Conservation (phyloP, 2,113 vertebrate genomes). For the Tonatia bakeri region DNA sequence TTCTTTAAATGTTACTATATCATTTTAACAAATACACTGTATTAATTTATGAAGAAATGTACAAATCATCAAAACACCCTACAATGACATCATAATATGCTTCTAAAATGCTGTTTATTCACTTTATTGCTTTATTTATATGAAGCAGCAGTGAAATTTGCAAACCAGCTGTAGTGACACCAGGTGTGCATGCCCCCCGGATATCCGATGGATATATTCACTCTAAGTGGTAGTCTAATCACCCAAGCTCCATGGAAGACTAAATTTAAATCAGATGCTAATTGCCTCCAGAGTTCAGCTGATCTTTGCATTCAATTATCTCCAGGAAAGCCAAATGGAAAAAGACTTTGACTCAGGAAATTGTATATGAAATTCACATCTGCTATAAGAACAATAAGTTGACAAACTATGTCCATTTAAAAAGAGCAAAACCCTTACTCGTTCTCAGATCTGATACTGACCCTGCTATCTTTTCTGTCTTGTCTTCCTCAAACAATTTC, state of each 20-base stretch:
- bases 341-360: conserved; percentile 49
- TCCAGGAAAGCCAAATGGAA: conserved; percentile 59
- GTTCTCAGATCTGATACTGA: not conserved
- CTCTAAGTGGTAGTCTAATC: conserved; percentile 69
- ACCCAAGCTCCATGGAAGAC: conserved; percentile 49
- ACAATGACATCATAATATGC: not conserved
- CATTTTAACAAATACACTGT: conserved; percentile 54
- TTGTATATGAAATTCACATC: conserved; percentile 37
- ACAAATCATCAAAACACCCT: conserved; percentile 39
- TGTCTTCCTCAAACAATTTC: not conserved
- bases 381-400: conserved; percentile 7
- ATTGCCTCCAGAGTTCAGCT: conserved; percentile 58
- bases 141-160: conserved; percentile 48
- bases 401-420: not conserved
- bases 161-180: conserved; percentile 55
- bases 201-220: conserved; percentile 8
- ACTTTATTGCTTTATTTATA: conserved; percentile 60
- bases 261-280: conserved; percentile 74
- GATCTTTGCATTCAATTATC: conserved; percentile 70
- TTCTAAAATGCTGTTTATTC: conserved; percentile 58
- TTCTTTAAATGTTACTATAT: conserved; percentile 59
- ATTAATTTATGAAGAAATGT: conserved; percentile 61
- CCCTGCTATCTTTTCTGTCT: not conserved
- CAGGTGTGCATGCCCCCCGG: conserved; percentile 55
- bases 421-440: not conserved